Evolutionary conservation across 2,113 vertebrate species (phyloP).

Genomic region (Xerus inauris): DNA sequence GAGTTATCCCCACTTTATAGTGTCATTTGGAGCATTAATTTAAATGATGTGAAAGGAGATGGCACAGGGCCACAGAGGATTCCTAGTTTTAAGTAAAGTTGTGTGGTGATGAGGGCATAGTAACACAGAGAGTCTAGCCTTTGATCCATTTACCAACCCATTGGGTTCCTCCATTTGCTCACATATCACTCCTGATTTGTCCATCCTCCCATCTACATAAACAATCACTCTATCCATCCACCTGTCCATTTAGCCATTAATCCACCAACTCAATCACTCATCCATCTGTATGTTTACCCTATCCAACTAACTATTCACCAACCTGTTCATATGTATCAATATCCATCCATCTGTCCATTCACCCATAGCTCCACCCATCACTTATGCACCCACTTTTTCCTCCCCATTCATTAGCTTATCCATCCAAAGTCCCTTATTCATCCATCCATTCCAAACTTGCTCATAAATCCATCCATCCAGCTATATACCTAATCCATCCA

Average conservation of each 20-base stretch:
- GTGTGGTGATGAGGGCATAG: neutral
- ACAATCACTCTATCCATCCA: neutral
- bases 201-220: neutral
- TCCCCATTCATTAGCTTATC: constrained; percentile 30
- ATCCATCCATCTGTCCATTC: neutral
- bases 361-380: neutral
- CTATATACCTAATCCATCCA: neutral
- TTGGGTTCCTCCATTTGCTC: neutral
- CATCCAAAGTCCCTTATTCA: neutral
- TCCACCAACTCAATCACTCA: neutral
- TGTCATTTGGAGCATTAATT: neutral
- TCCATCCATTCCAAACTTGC: neutral
- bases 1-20: neutral
- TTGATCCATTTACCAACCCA: neutral
- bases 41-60: neutral
- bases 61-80: neutral
- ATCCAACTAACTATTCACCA: neutral
- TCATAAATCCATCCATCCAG: neutral
- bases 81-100: constrained; percentile 22
- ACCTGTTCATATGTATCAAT: neutral
- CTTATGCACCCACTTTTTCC: neutral
- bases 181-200: constrained; percentile 13
- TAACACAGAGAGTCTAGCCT: neutral
- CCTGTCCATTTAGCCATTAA: neutral
- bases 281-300: neutral